These are phyloP conservation scores for Galerucella pusilla DNA, from an alignment of 2,888 invertebrate species.

Conservation along the genomic window DNA sequence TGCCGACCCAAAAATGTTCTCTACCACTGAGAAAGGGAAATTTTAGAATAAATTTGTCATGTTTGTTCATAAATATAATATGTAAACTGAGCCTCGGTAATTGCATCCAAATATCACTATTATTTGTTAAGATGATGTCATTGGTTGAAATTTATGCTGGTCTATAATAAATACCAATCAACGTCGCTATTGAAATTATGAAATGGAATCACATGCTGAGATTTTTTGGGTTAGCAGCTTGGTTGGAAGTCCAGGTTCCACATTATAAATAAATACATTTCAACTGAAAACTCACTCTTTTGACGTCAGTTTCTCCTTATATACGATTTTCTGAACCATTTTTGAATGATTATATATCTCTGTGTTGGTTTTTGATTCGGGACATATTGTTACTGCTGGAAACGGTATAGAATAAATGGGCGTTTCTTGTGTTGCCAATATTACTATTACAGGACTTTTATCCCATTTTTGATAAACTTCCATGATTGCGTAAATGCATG, in stretches of 20 bases:
- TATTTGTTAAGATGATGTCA: no score
- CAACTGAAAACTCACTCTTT: slow-evolving; percentile 65
- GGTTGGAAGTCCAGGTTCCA: no score
- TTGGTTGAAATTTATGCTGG: no score
- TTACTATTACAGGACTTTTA: slow-evolving; percentile 78
- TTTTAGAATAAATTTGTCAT: no score
- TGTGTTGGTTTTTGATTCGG: slow-evolving; percentile 67
- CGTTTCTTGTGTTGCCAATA: slow-evolving; percentile 78
- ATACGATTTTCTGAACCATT: slow-evolving; percentile 62
- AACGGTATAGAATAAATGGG: slow-evolving; percentile 71
- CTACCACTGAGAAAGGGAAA: no score
- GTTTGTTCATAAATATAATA: no score
- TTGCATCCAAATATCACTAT: no score
- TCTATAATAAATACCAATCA: no score
- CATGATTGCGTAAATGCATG: slow-evolving; percentile 70
- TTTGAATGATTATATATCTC: slow-evolving; percentile 73
- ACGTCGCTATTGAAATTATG: no score
- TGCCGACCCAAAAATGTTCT: no score
- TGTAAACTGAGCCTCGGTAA: no score
- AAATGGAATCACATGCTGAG: no score
- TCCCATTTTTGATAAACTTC: slow-evolving; percentile 79
- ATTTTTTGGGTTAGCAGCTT: not conserved
- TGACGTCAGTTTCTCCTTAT: slow-evolving; percentile 62
- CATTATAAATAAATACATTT: not conserved
- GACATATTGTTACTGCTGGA: slow-evolving; percentile 61